Evolutionary conservation across 2,888 invertebrate species (phyloP), one percentile per base, ranked within the genome.

Genomic region (Cenopis cana): DNA sequence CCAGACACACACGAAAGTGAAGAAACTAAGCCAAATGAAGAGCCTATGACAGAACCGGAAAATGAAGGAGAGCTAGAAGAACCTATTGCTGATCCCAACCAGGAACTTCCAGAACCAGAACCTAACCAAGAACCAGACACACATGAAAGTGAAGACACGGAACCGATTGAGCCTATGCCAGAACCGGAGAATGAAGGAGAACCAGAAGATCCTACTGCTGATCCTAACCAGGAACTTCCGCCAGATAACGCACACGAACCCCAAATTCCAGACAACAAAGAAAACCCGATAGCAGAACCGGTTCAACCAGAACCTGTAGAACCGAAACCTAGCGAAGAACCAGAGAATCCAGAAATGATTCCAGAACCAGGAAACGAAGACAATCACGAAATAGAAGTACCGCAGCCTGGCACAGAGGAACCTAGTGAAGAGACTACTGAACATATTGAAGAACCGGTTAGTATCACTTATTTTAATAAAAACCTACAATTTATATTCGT

Each of bases 111-210:
- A 24, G 24, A 24, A 24, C 24, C 24, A 50, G 55, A 54, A 36
- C 38, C 57, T 9, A 46, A 6, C 46, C 60, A 60, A 60, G 60
- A 46, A 60, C 46, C 60, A 60, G 60, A 60, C 20, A 59, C 14
- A 14, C 41, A 41, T 4, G 59, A 59, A 0, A 38, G 38, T 18
- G 41, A 14, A 38, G 59, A 59, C 9, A 12, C 12, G 12, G 17
- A 50, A 5, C 9, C n/a, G 17, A 6, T n/a, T 18, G 59, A 41
- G 14, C 57, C 9, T 41, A 41, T 12, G n/a, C 41, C 41, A 12
- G 14, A 14, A 5, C 41, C 41, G 12, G 4, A 14, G 12, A 41
- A 41, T 41, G 50, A 50, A 11, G 18, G 8, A 9, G 55, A 55
- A 55, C 29, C 3, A 17, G 56, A 36, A n/a, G 46, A 60, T 24